Percentiles rank a stretch among this genome's conserved stretches.
phyloP scores from a whole-genome alignment of 2,113 vertebrate species.

The Rynchops niger region DNA sequence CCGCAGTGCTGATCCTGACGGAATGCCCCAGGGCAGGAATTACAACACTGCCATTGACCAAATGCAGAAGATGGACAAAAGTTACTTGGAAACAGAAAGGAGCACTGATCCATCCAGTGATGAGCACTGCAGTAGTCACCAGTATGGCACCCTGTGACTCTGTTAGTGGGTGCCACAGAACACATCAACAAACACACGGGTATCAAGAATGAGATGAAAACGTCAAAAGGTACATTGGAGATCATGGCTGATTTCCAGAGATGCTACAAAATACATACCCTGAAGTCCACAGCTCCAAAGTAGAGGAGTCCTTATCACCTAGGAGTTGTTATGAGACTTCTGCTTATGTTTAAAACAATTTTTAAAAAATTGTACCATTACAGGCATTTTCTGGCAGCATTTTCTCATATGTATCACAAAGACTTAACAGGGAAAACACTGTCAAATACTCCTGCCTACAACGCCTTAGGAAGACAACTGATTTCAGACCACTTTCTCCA shows the following conservation, averaged over 20 bases:
- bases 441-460: neutral
- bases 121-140: neutral
- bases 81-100: neutral
- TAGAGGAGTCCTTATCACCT: neutral
- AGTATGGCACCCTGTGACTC: rapidly evolving
- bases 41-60: neutral
- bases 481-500: neutral
- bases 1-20: neutral
- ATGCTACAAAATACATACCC: neutral
- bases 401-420: neutral
- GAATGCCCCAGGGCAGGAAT: neutral
- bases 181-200: neutral
- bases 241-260: neutral
- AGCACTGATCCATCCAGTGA: neutral
- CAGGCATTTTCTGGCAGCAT: neutral
- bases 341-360: neutral
- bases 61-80: neutral
- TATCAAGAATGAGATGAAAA: neutral
- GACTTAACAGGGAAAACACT: neutral
- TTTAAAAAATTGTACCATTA: neutral
- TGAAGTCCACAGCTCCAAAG: neutral
- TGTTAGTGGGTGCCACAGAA: neutral
- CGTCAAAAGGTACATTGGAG: neutral
- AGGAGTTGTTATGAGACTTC: neutral
- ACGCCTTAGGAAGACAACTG: neutral